These are phyloP conservation scores for Osedax frankpressi DNA, from an alignment of 2,888 invertebrate genomes.

Conservation along the genomic window DNA sequence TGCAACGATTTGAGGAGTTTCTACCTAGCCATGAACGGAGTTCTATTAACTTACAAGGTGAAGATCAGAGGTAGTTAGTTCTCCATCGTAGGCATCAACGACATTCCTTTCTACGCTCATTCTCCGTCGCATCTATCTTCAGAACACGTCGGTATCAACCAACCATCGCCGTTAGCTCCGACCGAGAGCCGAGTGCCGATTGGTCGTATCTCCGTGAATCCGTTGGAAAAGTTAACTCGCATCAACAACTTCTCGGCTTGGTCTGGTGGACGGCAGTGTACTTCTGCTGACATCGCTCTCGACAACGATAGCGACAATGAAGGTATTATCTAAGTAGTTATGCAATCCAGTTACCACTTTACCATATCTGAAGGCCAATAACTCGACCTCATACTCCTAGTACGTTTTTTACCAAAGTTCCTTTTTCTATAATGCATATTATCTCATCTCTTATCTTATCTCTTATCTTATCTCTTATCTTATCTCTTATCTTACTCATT, in stretches of 20 bases:
- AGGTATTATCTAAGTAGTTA: no score
- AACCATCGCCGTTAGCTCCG: neutral
- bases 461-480: no score
- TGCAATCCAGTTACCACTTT: no score
- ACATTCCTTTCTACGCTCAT: no score
- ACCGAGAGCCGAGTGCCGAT: neutral
- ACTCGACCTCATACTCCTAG: no score
- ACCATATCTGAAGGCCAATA: no score
- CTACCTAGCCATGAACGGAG: conserved; percentile 41
- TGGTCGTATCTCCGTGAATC: neutral
- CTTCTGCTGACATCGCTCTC: neutral
- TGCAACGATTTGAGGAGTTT: conserved; percentile 43
- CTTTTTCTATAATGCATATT: no score
- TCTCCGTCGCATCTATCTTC: neutral
- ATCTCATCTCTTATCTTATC: no score
- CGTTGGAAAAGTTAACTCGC: neutral
- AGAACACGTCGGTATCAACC: neutral
- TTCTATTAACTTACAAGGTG: conserved; percentile 40
- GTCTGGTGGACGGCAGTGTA: neutral
- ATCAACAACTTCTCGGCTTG: neutral
- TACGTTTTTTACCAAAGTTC: no score
- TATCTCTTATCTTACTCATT: no score
- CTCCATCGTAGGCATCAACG: no score
- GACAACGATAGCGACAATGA: neutral
- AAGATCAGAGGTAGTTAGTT: conserved; percentile 41